phyloP scores from a whole-genome alignment of 2,888 invertebrate genomes.

The Criorhina ranunculi region DNA sequence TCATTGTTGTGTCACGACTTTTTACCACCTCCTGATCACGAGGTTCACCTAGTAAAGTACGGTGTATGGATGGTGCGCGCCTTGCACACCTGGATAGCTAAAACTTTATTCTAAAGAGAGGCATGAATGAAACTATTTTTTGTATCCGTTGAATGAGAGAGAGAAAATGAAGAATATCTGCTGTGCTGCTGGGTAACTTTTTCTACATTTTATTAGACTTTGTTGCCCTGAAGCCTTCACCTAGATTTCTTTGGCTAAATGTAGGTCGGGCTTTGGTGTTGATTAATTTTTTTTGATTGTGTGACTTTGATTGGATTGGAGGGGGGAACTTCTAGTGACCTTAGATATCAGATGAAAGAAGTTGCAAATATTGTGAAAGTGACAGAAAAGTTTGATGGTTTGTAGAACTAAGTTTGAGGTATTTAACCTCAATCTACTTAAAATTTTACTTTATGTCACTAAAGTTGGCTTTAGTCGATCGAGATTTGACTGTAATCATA shows the following conservation, averaged over 20 bases:
- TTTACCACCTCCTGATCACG: slow-evolving; percentile 75
- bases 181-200: slow-evolving; percentile 25
- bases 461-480: too few species aligned
- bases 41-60: slow-evolving; percentile 72
- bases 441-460: neutral
- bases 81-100: slow-evolving; percentile 48
- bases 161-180: slow-evolving; percentile 26
- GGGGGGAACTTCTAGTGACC: slow-evolving; percentile 11
- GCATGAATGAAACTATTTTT: slow-evolving; percentile 46
- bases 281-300: slow-evolving; percentile 57
- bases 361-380: neutral
- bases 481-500: too few species aligned
- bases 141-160: slow-evolving; percentile 5
- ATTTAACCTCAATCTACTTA: neutral
- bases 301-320: slow-evolving; percentile 16
- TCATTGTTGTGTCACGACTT: slow-evolving; percentile 76
- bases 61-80: slow-evolving; percentile 20
- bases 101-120: slow-evolving; percentile 27
- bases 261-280: slow-evolving; percentile 53
- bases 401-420: neutral
- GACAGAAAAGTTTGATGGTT: neutral
- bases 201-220: slow-evolving; percentile 10
- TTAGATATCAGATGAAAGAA: neutral
- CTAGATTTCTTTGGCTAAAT: slow-evolving; percentile 38
- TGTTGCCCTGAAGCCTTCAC: slow-evolving; percentile 69